Conservation (phyloP, 37 sponge, comb jelly and placozoan genomes). For the Cladorhizidae sp. region DNA sequence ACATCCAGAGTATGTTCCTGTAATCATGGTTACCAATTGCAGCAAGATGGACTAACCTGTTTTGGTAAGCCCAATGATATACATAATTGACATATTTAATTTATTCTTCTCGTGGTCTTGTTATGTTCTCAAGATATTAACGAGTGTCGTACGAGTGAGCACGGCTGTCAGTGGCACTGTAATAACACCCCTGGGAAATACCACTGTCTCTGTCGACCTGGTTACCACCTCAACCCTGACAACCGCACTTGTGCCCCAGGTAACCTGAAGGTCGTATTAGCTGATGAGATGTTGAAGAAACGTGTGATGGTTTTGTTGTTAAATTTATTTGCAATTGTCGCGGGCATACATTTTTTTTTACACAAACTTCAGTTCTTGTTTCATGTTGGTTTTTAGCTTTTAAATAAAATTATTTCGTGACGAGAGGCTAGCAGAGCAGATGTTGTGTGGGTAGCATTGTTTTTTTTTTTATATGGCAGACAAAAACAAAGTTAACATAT, state of each 20-base stretch:
- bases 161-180: constrained; percentile 28
- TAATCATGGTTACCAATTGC: constrained; percentile 33
- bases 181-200: constrained; percentile 30
- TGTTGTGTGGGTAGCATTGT: too few relatives aligned
- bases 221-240: constrained; percentile 21
- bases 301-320: too few relatives aligned
- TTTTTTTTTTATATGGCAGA: too few relatives aligned
- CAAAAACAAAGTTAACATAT: too few relatives aligned
- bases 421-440: too few relatives aligned
- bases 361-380: too few relatives aligned
- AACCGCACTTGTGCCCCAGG: constrained; percentile 32
- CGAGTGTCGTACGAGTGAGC: background rate
- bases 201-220: constrained; percentile 23
- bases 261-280: constrained; percentile 1
- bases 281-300: too few relatives aligned
- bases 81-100: background rate
- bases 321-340: too few relatives aligned
- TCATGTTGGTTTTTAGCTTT: too few relatives aligned
- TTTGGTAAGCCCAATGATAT: constrained; percentile 33
- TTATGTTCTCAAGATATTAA: constrained; percentile 19
- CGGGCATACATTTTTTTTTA: too few relatives aligned
- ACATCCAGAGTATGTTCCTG: constrained; percentile 31
- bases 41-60: constrained; percentile 33
- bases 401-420: too few relatives aligned
- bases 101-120: background rate